phyloP scores from a whole-genome alignment of 2,113 vertebrate species.

The Bolborhynchus lineola region DNA sequence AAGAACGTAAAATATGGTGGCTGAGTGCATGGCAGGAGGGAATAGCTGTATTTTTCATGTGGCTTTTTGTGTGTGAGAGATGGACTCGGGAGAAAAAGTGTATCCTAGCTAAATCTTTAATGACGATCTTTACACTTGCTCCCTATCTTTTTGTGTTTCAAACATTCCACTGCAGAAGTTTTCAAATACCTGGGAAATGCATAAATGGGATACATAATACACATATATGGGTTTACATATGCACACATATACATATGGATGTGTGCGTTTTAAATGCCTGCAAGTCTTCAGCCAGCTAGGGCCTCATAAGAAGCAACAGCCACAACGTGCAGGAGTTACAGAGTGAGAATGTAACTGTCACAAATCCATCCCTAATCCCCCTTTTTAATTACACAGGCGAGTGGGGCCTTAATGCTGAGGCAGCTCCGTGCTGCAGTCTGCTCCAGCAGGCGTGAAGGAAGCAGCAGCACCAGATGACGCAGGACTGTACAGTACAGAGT shows the following conservation, averaged over 20 bases:
- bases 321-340: neutral
- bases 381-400: neutral
- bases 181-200: neutral
- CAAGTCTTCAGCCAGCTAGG: neutral
- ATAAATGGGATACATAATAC: neutral
- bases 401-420: neutral
- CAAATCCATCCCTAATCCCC: slow-evolving; percentile 20
- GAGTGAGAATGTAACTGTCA: neutral
- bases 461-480: neutral
- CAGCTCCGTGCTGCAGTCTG: neutral
- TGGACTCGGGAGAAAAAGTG: neutral
- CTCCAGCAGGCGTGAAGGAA: neutral
- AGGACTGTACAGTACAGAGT: neutral
- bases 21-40: neutral
- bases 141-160: neutral
- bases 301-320: neutral
- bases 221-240: rapidly evolving
- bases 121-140: neutral
- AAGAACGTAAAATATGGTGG: neutral
- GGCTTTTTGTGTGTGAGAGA: neutral
- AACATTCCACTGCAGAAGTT: neutral
- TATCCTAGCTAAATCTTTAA: neutral
- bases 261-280: neutral
- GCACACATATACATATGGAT: no score
- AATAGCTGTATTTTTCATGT: neutral